Conservation (phyloP, 1,140 invertebrate genomes). For the Scylla paramamosain region DNA sequence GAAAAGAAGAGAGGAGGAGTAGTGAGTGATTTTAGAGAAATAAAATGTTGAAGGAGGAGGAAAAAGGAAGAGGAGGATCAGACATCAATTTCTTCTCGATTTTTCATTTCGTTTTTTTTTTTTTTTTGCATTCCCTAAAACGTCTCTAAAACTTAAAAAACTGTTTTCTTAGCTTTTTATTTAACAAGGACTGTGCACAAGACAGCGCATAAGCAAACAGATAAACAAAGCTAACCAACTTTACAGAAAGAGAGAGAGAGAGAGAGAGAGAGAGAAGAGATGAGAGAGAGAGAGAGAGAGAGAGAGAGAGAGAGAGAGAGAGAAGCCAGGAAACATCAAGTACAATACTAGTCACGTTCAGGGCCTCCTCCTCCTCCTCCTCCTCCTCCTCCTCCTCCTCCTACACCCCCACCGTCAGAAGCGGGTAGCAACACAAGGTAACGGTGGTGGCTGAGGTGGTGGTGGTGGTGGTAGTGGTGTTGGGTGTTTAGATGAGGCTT, state of each 20-base stretch:
- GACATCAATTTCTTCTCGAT: no score
- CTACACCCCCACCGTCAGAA: not conserved
- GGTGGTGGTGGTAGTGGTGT: not conserved
- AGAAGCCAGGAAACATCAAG: not conserved
- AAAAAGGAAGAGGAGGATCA: no score
- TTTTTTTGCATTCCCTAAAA: no score
- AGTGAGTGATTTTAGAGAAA: no score
- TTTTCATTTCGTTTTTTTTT: no score
- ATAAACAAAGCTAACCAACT: no score
- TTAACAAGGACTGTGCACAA: no score
- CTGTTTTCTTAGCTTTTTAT: no score
- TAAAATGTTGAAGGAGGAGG: no score
- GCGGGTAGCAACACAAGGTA: not conserved
- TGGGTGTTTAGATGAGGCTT: not conserved
- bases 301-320: conserved; percentile 20
- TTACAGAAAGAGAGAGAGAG: not conserved
- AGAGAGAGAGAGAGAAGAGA: conserved; percentile 21
- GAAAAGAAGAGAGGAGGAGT: no score
- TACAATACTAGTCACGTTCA: not conserved
- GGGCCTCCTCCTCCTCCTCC: not conserved
- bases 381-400: not conserved
- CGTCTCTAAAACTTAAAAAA: no score
- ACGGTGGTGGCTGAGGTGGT: not conserved
- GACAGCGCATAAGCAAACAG: no score
- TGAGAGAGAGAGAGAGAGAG: conserved; percentile 20